phyloP scores from a whole-genome alignment of 2,797 vertebrate species.

The Craterocephalus amniculus region DNA sequence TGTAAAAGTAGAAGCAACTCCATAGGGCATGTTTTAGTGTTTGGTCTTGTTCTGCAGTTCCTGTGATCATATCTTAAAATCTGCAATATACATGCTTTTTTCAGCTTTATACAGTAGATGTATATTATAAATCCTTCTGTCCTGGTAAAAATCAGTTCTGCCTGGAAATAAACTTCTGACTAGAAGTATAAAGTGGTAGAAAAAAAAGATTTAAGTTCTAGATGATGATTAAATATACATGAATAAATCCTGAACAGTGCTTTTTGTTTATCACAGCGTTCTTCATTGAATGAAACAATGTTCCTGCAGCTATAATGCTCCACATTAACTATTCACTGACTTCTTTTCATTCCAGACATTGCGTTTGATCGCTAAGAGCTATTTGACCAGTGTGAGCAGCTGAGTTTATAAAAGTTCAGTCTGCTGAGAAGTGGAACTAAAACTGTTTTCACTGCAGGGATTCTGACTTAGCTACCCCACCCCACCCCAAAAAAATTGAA shows the following conservation, averaged over 20 bases:
- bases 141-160: background rate
- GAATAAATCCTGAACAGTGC: background rate
- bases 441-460: slow-evolving; percentile 60
- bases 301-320: slow-evolving; percentile 2
- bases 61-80: too few species aligned
- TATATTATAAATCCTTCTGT: too few species aligned
- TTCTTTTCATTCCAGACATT: slow-evolving; percentile 42
- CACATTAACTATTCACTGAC: slow-evolving; percentile 21
- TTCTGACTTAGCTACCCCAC: slow-evolving; percentile 39
- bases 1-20: background rate
- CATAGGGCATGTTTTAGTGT: background rate
- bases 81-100: too few species aligned
- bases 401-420: slow-evolving; percentile 58
- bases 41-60: background rate
- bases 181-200: background rate
- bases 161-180: background rate
- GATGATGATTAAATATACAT: background rate
- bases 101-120: too few species aligned
- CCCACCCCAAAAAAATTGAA: too few species aligned
- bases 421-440: slow-evolving; percentile 74
- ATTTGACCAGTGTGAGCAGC: slow-evolving; percentile 45
- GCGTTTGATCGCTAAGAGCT: slow-evolving; percentile 50
- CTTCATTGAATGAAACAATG: background rate
- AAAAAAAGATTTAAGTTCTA: too few species aligned
- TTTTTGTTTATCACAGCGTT: slow-evolving; percentile 5